Evolutionary conservation across 2,797 vertebrate genomes (phyloP).

Genomic region (Gobionotothen gibberifrons): DNA sequence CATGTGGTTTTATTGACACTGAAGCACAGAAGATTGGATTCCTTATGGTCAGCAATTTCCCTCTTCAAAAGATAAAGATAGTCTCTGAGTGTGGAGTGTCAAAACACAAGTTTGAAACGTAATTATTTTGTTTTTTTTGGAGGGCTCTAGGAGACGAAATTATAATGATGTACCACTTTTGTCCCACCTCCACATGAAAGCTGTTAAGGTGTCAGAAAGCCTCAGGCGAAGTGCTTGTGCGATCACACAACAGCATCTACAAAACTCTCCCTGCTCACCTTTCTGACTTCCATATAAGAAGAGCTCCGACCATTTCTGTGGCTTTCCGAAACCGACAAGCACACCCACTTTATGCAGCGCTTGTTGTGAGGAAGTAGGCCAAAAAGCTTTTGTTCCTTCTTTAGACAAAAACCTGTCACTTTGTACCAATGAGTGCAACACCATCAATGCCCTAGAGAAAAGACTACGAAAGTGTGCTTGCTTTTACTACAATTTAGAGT

Average conservation of each 20-base stretch:
- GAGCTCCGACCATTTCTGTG: neutral
- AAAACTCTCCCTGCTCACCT: neutral
- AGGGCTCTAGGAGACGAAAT: conserved; percentile 15
- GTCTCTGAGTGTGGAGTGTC: conserved; percentile 5
- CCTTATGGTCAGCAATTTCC: neutral
- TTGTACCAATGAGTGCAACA: neutral
- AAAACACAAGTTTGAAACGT: conserved; percentile 19
- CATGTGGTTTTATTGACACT: neutral
- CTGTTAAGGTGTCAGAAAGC: conserved; percentile 20
- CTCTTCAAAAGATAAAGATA: neutral
- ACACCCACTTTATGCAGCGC: neutral
- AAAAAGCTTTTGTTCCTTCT: neutral
- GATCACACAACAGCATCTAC: neutral
- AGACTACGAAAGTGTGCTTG: neutral
- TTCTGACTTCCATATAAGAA: neutral
- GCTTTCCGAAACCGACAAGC: conserved; percentile 3
- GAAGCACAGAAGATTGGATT: conserved; percentile 11
- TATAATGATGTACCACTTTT: conserved; percentile 22
- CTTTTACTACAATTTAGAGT: conserved; percentile 2
- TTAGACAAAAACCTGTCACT: neutral
- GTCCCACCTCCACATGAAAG: conserved; percentile 6
- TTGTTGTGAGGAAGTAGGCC: neutral
- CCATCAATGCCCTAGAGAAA: neutral
- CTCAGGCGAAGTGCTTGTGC: conserved; percentile 19
- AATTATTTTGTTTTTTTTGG: neutral